phyloP scores from a whole-genome alignment of 2,888 invertebrate species.

The Morpho deidamia region DNA sequence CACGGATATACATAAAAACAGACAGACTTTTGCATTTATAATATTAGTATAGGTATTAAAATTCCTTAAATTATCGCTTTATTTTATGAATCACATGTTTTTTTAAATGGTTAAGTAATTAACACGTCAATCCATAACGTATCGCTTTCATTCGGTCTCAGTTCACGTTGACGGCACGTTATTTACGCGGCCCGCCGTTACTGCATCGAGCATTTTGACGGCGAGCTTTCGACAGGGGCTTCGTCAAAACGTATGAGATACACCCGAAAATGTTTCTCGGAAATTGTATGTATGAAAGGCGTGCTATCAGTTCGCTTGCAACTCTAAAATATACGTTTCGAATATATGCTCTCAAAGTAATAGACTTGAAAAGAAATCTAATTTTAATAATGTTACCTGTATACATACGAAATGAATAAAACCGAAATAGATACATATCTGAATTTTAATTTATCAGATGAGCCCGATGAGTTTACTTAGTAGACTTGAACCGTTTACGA shows the following conservation, averaged over 20 bases:
- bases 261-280: constrained; percentile 4
- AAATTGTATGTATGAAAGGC: neutral
- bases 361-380: neutral
- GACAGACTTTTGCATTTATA: too few relatives aligned
- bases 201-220: constrained; percentile 2
- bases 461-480: too few relatives aligned
- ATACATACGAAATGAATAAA: too few relatives aligned
- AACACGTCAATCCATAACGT: neutral
- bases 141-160: neutral
- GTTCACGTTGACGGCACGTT: constrained; percentile 4
- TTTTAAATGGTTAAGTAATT: neutral
- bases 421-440: too few relatives aligned
- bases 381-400: too few relatives aligned
- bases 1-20: too few relatives aligned
- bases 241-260: constrained; percentile 1
- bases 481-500: too few relatives aligned
- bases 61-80: too few relatives aligned
- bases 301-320: constrained; percentile 4
- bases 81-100: too few relatives aligned
- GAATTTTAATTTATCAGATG: too few relatives aligned
- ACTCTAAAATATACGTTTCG: constrained; percentile 2
- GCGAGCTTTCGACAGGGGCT: neutral
- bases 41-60: too few relatives aligned
- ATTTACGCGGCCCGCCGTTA: constrained; percentile 4
- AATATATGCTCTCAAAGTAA: constrained; percentile 5